Conservation (phyloP, 2,113 vertebrate species). For the Mormyrus iriodes region DNA sequence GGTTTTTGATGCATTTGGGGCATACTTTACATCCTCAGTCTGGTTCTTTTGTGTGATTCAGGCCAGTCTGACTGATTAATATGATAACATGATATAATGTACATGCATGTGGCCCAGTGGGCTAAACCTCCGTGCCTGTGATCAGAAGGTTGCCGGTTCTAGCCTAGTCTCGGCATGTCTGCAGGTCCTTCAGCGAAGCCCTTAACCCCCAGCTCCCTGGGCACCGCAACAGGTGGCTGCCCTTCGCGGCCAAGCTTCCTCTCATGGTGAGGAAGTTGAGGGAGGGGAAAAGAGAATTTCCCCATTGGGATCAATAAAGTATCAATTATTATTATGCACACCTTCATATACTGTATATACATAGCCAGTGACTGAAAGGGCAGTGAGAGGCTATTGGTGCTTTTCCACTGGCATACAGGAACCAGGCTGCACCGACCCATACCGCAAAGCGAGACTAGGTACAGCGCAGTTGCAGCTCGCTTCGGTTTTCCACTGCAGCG, state of each 20-base stretch:
- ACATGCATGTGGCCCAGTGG: not conserved
- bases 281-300: not conserved
- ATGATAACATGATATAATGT: not conserved
- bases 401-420: not conserved
- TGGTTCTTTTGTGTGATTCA: slow-evolving; percentile 34
- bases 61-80: not conserved
- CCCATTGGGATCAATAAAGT: not conserved
- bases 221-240: not conserved
- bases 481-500: not conserved
- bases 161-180: not conserved
- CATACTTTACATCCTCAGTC: slow-evolving; percentile 57
- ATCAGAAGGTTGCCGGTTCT: not conserved
- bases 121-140: not conserved
- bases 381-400: not conserved
- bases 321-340: not conserved
- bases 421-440: not conserved
- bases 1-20: slow-evolving; percentile 52
- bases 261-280: not conserved
- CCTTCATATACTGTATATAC: not conserved
- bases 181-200: not conserved
- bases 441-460: not conserved
- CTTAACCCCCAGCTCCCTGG: not conserved
- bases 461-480: not conserved
- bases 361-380: not conserved
- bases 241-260: not conserved